Evolutionary conservation across 2,113 vertebrate species (phyloP).

Genomic region (Lucifuga dentata): DNA sequence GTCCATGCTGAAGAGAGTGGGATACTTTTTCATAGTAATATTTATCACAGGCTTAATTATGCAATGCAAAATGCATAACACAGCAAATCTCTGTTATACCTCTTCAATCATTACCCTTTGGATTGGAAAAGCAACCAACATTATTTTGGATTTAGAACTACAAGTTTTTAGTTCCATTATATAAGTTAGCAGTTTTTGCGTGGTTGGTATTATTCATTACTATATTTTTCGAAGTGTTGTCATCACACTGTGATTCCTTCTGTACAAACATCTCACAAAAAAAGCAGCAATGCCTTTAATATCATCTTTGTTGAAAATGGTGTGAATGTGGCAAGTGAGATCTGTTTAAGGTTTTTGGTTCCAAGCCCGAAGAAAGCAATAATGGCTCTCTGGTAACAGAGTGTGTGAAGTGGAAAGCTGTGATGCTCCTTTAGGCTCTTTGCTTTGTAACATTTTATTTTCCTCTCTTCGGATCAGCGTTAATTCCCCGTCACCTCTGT

Average conservation of each 20-base stretch:
- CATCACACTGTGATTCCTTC: too few relatives aligned
- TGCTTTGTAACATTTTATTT: constrained; percentile 25
- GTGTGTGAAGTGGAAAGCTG: constrained; percentile 11
- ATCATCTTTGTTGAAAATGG: constrained; percentile 21
- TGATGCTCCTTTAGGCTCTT: neutral
- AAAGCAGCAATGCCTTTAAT: constrained; percentile 20
- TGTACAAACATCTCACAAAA: too few relatives aligned
- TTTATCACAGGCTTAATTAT: too few relatives aligned
- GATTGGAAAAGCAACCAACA: neutral
- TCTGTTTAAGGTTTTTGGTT: constrained; percentile 45
- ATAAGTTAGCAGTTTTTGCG: too few relatives aligned
- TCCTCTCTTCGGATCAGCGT: constrained; percentile 17
- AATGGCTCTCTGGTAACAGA: constrained; percentile 43
- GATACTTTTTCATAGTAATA: too few relatives aligned
- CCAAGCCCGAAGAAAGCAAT: constrained; percentile 53
- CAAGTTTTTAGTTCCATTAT: too few relatives aligned
- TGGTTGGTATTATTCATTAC: too few relatives aligned
- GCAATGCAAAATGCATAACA: too few relatives aligned
- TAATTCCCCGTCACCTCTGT: constrained; percentile 45
- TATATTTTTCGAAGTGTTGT: too few relatives aligned
- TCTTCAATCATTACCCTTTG: too few relatives aligned
- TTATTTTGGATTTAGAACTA: neutral
- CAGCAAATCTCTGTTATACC: too few relatives aligned
- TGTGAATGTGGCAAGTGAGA: constrained; percentile 23
- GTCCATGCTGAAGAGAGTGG: too few relatives aligned